Conservation (phyloP, 1,140 invertebrate species). For the Meloidogyne hapla region DNA sequence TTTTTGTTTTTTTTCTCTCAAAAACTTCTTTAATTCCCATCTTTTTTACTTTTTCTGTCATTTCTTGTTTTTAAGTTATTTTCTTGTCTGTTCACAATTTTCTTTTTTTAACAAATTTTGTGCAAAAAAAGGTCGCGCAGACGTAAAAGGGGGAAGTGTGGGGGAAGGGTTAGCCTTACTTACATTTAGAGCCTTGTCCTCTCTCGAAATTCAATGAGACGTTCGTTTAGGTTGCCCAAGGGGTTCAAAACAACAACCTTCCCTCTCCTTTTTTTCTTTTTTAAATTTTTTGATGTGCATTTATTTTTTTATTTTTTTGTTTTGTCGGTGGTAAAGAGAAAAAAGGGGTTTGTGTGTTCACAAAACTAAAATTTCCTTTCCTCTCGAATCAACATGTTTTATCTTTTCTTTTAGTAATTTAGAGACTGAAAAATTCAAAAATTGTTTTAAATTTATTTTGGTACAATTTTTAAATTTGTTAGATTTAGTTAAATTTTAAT, state of each 20-base stretch:
- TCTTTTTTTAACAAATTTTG: background rate
- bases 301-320: background rate
- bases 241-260: background rate
- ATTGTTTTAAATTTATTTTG: background rate
- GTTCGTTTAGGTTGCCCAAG: background rate
- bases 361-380: background rate
- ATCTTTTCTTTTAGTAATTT: background rate
- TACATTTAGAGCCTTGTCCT: background rate
- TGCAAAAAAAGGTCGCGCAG: background rate
- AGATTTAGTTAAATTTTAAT: too few relatives aligned
- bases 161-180: background rate
- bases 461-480: background rate
- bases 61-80: background rate
- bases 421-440: background rate
- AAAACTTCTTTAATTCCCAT: background rate
- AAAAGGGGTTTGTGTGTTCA: background rate
- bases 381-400: background rate
- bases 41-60: background rate
- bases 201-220: background rate
- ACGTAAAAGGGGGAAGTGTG: background rate
- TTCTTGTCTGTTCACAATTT: conserved; percentile 5
- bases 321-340: background rate
- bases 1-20: background rate
- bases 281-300: background rate
- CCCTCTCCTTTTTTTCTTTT: background rate